A percentile compares a stretch with the other conserved stretches of the same genome.
phyloP scores from a whole-genome alignment of 2,888 invertebrate genomes.

The Cosmopolites sordidus region DNA sequence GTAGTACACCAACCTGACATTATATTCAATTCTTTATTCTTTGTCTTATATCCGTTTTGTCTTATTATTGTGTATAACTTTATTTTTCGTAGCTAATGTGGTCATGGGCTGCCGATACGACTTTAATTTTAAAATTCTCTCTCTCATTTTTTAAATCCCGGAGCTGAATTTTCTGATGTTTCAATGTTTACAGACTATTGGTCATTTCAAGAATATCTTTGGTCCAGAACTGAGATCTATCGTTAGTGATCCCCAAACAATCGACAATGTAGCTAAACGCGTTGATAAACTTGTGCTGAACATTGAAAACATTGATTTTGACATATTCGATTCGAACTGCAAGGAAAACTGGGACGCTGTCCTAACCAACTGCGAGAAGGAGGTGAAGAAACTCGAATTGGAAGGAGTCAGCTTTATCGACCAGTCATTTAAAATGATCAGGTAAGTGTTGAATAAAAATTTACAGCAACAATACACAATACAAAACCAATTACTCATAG shows the following conservation, averaged over 20 bases:
- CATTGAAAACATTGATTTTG: slow-evolving; percentile 74
- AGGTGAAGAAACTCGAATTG: slow-evolving; percentile 69
- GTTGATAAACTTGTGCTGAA: slow-evolving; percentile 74
- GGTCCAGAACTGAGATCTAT: slow-evolving; percentile 82
- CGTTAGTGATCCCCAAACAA: slow-evolving; percentile 79
- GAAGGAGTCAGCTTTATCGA: slow-evolving; percentile 84
- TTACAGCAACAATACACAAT: slow-evolving; percentile 1
- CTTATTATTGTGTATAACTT: too few species aligned
- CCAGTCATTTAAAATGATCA: slow-evolving; percentile 74
- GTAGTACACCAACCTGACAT: too few species aligned
- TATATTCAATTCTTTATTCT: too few species aligned
- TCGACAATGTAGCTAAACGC: slow-evolving; percentile 77
- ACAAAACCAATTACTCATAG: background rate
- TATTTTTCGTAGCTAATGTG: too few species aligned
- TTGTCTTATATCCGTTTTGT: too few species aligned
- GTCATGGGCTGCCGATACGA: too few species aligned
- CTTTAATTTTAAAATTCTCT: too few species aligned
- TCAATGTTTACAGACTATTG: slow-evolving; percentile 57
- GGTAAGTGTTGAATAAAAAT: slow-evolving; percentile 45
- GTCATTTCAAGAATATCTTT: slow-evolving; percentile 87
- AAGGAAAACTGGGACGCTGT: slow-evolving; percentile 85
- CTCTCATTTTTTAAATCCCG: too few species aligned
- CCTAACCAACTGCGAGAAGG: slow-evolving; percentile 70
- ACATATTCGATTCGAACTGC: slow-evolving; percentile 73
- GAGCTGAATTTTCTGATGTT: too few species aligned